phyloP scores from a whole-genome alignment of 2,797 vertebrate genomes.

The Myripristis jacobus region DNA sequence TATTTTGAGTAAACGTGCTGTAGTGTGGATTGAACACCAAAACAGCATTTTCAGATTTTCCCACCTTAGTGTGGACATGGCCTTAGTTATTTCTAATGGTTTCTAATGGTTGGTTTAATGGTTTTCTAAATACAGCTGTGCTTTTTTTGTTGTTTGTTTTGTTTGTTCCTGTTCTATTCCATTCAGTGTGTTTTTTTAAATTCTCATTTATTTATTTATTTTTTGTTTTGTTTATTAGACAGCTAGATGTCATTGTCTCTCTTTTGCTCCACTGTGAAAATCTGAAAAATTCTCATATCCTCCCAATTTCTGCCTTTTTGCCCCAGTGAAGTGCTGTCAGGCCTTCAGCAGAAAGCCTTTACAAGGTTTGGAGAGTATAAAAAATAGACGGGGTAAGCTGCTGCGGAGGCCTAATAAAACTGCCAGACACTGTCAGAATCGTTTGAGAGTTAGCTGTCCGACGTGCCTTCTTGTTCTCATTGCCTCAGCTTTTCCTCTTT shows the following conservation, averaged over 20 bases:
- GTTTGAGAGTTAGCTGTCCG: slow-evolving; percentile 45
- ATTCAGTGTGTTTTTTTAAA: background rate
- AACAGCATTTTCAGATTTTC: too few relatives aligned
- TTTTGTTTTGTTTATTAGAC: background rate
- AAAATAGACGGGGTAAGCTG: slow-evolving; percentile 43
- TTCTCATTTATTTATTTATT: background rate
- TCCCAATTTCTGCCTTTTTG: slow-evolving; percentile 35
- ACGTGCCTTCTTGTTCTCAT: slow-evolving; percentile 52
- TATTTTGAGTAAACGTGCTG: too few relatives aligned
- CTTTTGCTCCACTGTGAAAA: slow-evolving; percentile 4
- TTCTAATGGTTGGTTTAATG: too few relatives aligned
- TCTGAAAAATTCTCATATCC: slow-evolving; percentile 31
- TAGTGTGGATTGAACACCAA: too few relatives aligned
- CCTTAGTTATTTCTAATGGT: background rate
- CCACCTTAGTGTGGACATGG: too few relatives aligned
- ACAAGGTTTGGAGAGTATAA: slow-evolving; percentile 26
- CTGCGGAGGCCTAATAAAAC: slow-evolving; percentile 60
- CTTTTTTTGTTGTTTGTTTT: background rate
- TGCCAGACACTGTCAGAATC: slow-evolving; percentile 57
- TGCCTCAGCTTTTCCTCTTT: slow-evolving; percentile 51
- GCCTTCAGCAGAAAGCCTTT: slow-evolving; percentile 30
- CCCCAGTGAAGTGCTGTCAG: slow-evolving; percentile 29
- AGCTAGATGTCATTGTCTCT: slow-evolving; percentile 9
- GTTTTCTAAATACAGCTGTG: background rate
- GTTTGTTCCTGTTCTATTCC: too few relatives aligned